These are phyloP conservation scores for Flexamia atlantica DNA, from an alignment of 2,888 invertebrate species.

Conservation along the genomic window DNA sequence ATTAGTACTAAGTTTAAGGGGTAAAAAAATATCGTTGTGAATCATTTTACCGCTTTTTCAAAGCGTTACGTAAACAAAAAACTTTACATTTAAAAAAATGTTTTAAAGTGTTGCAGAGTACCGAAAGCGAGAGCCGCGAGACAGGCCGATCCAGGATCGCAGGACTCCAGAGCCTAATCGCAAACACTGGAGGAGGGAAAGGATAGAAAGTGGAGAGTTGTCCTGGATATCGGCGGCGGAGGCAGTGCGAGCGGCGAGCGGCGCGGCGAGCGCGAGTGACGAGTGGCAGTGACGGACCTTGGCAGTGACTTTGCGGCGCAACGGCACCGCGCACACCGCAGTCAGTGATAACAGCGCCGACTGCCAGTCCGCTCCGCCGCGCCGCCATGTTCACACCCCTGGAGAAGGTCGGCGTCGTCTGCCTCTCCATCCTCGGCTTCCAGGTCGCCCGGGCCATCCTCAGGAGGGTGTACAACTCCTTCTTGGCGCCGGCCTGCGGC, in stretches of 20 bases:
- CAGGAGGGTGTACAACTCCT: conserved; percentile 73
- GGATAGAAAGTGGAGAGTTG: conserved; percentile 51
- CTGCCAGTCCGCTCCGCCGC: conserved; percentile 40
- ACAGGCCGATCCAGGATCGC: background rate
- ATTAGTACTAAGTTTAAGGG: too few species aligned
- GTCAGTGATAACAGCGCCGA: conserved; percentile 62
- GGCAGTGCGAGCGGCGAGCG: background rate
- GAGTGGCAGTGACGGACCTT: conserved; percentile 16
- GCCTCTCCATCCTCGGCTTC: conserved; percentile 74
- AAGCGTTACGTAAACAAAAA: too few species aligned
- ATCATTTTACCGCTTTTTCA: too few species aligned
- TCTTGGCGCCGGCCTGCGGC: conserved; percentile 78
- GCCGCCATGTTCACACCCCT: conserved; percentile 72
- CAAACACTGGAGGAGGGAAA: conserved; percentile 41
- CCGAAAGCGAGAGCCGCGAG: conserved; percentile 10
- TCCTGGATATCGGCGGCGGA: conserved; percentile 19
- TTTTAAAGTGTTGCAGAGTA: conserved; percentile 7
- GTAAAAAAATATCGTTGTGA: too few species aligned
- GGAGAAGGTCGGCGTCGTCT: conserved; percentile 77
- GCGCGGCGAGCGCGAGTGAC: too few species aligned
- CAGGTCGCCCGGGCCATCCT: conserved; percentile 78
- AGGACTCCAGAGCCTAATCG: conserved; percentile 14
- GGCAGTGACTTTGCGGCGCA: conserved; percentile 55
- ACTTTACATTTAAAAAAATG: too few species aligned
- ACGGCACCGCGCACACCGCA: conserved; percentile 51